These are phyloP conservation scores for Chironex yamaguchii DNA, from an alignment of 30 jellyfish, hydroid and myxozoan genomes.

Conservation along the genomic window DNA sequence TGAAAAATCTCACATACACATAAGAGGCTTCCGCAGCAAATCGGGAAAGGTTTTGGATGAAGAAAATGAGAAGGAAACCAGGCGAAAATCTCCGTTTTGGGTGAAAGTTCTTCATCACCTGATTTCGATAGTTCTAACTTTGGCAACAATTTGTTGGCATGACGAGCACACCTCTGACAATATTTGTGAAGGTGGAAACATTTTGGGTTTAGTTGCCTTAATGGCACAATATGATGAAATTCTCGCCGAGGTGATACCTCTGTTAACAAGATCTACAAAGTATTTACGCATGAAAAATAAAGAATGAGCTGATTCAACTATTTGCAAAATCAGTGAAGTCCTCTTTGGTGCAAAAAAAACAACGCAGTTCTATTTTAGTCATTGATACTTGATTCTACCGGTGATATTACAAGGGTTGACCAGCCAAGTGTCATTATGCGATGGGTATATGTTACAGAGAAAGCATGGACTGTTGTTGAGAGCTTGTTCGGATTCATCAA, in stretches of 20 bases:
- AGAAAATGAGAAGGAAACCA: not conserved
- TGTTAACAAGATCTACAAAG: conserved; percentile 45
- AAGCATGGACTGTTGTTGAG: conserved; percentile 18
- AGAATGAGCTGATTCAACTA: conserved; percentile 20
- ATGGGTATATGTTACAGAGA: conserved; percentile 2
- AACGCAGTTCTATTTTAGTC: conserved; percentile 17
- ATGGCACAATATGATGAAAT: conserved; percentile 40
- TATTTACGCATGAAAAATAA: conserved; percentile 32
- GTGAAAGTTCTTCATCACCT: conserved; percentile 40
- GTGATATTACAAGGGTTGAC: conserved; percentile 23
- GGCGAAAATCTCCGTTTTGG: conserved; percentile 42
- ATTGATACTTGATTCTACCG: conserved; percentile 7
- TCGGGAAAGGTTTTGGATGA: not conserved
- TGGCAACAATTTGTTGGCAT: conserved; percentile 39
- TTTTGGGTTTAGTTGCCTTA: conserved; percentile 39
- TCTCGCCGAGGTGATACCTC: conserved; percentile 45
- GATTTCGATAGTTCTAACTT: conserved; percentile 23
- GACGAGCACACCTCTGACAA: conserved; percentile 7
- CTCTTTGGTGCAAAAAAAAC: conserved; percentile 45
- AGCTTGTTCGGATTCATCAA: no score
- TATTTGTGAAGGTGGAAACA: conserved; percentile 56
- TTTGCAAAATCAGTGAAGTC: conserved; percentile 45
- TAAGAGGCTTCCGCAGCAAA: no score
- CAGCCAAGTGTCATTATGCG: conserved; percentile 32
- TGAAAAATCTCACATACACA: conserved; percentile 3